A percentile compares a stretch with the other conserved stretches of the same genome.
These are phyloP conservation scores for Staurois parvus DNA, from an alignment of 2,797 vertebrate species.

Conservation along the genomic window DNA sequence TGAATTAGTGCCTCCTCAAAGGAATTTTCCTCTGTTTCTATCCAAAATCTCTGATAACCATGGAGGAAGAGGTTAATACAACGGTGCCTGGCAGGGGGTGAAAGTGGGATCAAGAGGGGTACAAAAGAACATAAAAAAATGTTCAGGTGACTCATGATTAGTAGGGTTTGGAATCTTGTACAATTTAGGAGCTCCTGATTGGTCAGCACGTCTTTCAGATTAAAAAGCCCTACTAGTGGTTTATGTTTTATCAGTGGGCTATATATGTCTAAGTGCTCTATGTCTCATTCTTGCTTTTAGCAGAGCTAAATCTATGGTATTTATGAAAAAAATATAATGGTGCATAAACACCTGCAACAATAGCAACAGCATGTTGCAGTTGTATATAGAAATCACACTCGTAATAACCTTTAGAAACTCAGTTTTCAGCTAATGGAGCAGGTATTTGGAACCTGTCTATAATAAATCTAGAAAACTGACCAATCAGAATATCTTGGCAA, in stretches of 20 bases:
- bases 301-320: too few relatives aligned
- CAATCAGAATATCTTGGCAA: conserved; percentile 85
- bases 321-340: too few relatives aligned
- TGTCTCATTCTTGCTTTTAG: too few relatives aligned
- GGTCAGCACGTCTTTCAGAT: conserved; percentile 75
- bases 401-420: neutral
- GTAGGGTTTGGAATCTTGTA: conserved; percentile 79
- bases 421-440: neutral
- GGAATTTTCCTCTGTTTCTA: conserved; percentile 99
- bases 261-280: too few relatives aligned
- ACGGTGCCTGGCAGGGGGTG: conserved; percentile 93
- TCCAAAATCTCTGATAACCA: conserved; percentile 99
- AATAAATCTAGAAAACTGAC: conserved; percentile 77
- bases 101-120: conserved; percentile 88
- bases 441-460: neutral
- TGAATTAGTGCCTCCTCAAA: conserved; percentile 99
- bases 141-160: conserved; percentile 84
- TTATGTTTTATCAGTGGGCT: too few relatives aligned
- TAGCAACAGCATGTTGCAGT: neutral
- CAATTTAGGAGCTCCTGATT: conserved; percentile 84
- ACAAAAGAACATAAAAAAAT: conserved; percentile 79
- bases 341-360: neutral
- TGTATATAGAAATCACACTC: neutral
- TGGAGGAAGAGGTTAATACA: conserved; percentile 99
- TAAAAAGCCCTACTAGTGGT: conserved; percentile 20